Evolutionary conservation across 2,888 invertebrate species (phyloP).

Genomic region (Eumacrocentrus americanus): DNA sequence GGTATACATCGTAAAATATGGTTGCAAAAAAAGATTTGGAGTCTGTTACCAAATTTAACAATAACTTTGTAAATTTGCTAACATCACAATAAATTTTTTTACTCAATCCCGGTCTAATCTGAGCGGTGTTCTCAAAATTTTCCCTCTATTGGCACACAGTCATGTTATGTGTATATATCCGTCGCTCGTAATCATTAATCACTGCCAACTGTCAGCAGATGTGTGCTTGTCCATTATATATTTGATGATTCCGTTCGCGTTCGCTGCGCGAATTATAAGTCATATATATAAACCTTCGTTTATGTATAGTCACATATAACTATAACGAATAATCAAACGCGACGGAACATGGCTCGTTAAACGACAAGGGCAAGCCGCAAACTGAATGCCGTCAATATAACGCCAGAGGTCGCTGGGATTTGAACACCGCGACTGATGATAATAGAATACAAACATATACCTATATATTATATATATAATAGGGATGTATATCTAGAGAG

Average conservation of each 20-base stretch:
- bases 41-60: not conserved
- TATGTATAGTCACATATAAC: not conserved
- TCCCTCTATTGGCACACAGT: not conserved
- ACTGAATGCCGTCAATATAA: not conserved
- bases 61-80: not conserved
- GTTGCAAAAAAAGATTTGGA: not conserved
- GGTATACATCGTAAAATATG: too few species aligned
- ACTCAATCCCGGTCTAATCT: too few species aligned
- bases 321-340: not conserved
- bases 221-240: too few species aligned
- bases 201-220: not conserved
- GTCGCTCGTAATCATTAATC: not conserved
- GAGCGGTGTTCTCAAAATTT: not conserved
- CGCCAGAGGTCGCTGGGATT: not conserved
- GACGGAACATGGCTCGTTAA: not conserved
- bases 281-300: not conserved
- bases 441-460: not conserved
- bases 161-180: not conserved
- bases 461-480: conserved; percentile 26
- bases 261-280: not conserved
- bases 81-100: too few species aligned
- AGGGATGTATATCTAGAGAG: conserved; percentile 17
- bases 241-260: not conserved
- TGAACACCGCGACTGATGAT: not conserved
- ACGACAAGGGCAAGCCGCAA: not conserved